phyloP scores from a whole-genome alignment of 2,797 vertebrate genomes.

The Allobates femoralis region DNA sequence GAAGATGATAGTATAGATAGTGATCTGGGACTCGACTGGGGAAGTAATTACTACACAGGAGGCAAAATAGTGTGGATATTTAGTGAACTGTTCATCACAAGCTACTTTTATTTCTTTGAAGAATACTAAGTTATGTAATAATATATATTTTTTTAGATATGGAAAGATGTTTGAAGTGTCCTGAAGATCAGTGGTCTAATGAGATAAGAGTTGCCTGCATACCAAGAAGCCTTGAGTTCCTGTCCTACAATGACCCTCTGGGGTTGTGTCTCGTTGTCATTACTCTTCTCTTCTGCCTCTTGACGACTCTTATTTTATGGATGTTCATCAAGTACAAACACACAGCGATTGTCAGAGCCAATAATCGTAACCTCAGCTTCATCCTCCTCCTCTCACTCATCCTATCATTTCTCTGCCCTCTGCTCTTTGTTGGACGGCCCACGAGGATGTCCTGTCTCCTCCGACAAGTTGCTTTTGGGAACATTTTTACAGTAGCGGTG shows the following conservation, averaged over 20 bases:
- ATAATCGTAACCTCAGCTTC: conserved; percentile 37
- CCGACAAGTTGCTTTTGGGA: conserved; percentile 27
- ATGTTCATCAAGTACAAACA: not conserved
- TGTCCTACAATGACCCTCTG: not conserved
- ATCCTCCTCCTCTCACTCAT: conserved; percentile 29
- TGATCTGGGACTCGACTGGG: no score
- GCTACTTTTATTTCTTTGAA: not conserved
- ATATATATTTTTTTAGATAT: not conserved
- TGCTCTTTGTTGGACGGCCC: conserved; percentile 55
- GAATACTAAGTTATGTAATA: not conserved
- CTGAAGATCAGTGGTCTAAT: conserved; percentile 28
- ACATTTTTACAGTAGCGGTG: conserved; percentile 28
- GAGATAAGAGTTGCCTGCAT: conserved; percentile 20
- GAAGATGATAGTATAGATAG: no score
- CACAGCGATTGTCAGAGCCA: conserved; percentile 22
- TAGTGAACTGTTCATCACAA: no score
- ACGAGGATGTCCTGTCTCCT: conserved; percentile 28
- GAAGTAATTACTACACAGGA: no score
- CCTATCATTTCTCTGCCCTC: conserved; percentile 19
- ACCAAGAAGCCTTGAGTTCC: not conserved
- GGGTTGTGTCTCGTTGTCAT: not conserved
- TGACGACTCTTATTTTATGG: not conserved
- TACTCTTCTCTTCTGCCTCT: not conserved
- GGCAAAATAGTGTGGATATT: no score
- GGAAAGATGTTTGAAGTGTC: conserved; percentile 6